Evolutionary conservation across 2,888 invertebrate genomes (phyloP).

Genomic region (Caenorhabditis uteleia): DNA sequence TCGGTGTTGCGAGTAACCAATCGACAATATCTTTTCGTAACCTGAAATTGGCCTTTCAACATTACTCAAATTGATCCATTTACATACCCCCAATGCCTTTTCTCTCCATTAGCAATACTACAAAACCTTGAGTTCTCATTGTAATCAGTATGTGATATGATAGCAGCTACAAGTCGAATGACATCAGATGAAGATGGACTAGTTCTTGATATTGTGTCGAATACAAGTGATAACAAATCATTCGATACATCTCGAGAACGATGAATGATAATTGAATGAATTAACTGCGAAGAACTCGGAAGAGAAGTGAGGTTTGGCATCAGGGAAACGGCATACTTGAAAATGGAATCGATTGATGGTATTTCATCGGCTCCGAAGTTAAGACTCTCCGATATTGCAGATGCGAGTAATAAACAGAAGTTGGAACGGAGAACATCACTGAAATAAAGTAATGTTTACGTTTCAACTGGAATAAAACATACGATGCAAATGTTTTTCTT

Average conservation of each 20-base stretch:
- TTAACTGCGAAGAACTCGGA: conserved; percentile 7
- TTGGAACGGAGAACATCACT: conserved; percentile 7
- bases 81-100: conserved; percentile 14
- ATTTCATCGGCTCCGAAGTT: conserved; percentile 4
- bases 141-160: conserved; percentile 18
- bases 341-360: conserved; percentile 18
- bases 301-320: conserved; percentile 12
- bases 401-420: conserved; percentile 9
- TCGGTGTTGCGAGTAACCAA: conserved; percentile 13
- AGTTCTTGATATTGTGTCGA: conserved; percentile 21
- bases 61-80: background rate
- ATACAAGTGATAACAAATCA: conserved; percentile 2
- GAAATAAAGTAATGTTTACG: background rate
- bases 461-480: background rate
- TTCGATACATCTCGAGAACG: conserved; percentile 1
- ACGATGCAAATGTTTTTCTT: conserved; percentile 7
- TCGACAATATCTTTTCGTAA: conserved; percentile 25
- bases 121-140: conserved; percentile 16
- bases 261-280: conserved; percentile 9
- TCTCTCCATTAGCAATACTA: conserved; percentile 7
- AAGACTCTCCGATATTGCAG: background rate
- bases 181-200: conserved; percentile 7
- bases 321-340: conserved; percentile 13
- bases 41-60: conserved; percentile 4
- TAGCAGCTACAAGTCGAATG: conserved; percentile 10